Evolutionary conservation across 1,140 invertebrate genomes (phyloP).

Genomic region (Cydia splendana): DNA sequence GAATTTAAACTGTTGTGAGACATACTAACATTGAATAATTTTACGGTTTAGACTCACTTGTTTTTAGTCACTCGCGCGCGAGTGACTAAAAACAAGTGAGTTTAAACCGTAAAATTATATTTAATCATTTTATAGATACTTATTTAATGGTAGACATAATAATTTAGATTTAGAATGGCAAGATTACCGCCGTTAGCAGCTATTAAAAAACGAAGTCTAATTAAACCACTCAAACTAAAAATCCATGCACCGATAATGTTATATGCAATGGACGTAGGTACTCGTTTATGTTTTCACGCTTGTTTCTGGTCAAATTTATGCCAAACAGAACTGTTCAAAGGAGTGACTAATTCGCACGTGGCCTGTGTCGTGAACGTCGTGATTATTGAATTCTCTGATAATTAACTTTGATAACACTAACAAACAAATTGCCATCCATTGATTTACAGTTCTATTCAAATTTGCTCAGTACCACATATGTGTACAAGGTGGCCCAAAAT

Average conservation of each 20-base stretch:
- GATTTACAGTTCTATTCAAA: background rate
- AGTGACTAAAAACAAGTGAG: no score
- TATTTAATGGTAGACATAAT: no score
- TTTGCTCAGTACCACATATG: background rate
- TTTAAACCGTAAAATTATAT: no score
- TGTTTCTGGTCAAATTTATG: background rate
- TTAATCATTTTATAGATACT: no score
- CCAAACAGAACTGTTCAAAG: background rate
- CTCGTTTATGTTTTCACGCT: background rate
- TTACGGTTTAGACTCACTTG: no score
- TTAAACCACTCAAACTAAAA: background rate
- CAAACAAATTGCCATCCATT: background rate
- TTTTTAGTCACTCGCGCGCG: no score
- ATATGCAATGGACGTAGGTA: background rate
- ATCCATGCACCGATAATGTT: background rate
- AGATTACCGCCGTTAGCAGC: no score
- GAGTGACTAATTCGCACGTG: slow-evolving; percentile 7
- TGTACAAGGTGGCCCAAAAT: no score
- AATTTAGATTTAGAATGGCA: no score
- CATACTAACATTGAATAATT: no score
- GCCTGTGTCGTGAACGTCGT: slow-evolving; percentile 17
- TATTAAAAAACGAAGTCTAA: no score
- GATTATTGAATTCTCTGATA: slow-evolving; percentile 17
- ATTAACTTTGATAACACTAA: background rate
- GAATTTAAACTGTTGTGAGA: no score